Percentiles rank a stretch among this genome's conserved stretches.
These are phyloP conservation scores for Acanthisitta chloris DNA, from an alignment of 2,113 vertebrate genomes.

Conservation along the genomic window DNA sequence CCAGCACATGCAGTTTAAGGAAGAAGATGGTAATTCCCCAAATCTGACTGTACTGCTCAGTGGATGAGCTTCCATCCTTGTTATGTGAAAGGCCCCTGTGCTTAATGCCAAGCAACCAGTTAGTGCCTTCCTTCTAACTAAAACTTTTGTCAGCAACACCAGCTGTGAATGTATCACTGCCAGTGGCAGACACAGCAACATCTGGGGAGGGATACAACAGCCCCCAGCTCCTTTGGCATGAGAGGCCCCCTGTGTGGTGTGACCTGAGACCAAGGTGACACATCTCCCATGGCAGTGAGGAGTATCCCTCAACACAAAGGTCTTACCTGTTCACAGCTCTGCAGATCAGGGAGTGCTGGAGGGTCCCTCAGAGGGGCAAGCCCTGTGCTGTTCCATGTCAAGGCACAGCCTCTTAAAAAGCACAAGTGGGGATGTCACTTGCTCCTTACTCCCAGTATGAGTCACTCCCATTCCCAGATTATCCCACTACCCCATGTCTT, in stretches of 20 bases:
- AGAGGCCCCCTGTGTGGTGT: background rate
- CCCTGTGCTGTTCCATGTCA: background rate
- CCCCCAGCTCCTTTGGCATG: background rate
- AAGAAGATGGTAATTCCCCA: background rate
- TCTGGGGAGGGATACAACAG: background rate
- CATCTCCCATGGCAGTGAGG: background rate
- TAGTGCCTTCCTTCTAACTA: background rate
- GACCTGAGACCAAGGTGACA: background rate
- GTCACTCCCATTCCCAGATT: background rate
- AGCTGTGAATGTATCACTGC: background rate
- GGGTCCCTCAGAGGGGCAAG: background rate
- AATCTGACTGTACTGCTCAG: background rate
- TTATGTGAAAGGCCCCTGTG: background rate
- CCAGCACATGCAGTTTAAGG: background rate
- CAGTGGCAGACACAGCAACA: background rate
- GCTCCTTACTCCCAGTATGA: background rate
- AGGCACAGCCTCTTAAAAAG: accelerated
- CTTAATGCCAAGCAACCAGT: background rate
- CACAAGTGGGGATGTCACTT: background rate
- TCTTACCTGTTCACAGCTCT: background rate
- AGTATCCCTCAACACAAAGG: background rate
- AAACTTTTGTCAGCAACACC: background rate
- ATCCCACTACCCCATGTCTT: accelerated
- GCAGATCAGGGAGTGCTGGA: background rate
- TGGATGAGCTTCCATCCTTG: background rate